Conservation (phyloP, 1,140 invertebrate species). For the Drosophila kanapiae region DNA sequence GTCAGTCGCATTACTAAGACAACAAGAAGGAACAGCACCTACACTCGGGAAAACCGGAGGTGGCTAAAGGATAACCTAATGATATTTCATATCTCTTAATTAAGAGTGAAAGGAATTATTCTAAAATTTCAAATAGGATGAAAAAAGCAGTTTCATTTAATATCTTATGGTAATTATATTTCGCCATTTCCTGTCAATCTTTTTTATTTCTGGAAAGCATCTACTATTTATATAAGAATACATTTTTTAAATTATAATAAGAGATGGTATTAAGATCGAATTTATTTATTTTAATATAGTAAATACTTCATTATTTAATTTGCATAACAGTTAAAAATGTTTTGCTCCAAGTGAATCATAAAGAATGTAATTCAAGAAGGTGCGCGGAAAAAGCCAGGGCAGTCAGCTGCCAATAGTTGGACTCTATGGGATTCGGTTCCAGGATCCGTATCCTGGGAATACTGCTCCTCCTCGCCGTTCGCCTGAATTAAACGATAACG, state of each 20-base stretch:
- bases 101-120: too few relatives aligned
- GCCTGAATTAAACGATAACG: conserved; percentile 79
- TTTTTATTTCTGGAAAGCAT: too few relatives aligned
- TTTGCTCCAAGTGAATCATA: conserved; percentile 1
- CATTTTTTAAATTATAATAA: too few relatives aligned
- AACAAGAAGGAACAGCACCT: conserved; percentile 30
- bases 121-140: rapidly evolving
- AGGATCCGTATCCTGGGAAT: conserved; percentile 25
- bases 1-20: conserved; percentile 54
- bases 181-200: too few relatives aligned
- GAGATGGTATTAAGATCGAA: neutral
- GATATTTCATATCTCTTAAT: neutral
- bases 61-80: too few relatives aligned
- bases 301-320: neutral
- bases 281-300: neutral
- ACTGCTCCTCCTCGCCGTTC: conserved; percentile 21
- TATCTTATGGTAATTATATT: too few relatives aligned
- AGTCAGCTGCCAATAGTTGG: conserved; percentile 67
- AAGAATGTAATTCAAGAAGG: conserved; percentile 1
- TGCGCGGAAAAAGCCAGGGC: conserved; percentile 10
- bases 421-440: conserved; percentile 34
- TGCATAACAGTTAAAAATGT: neutral
- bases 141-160: too few relatives aligned
- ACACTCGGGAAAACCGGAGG: conserved; percentile 1
- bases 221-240: too few relatives aligned